Evolutionary conservation across 1,140 invertebrate species (phyloP).

Genomic region (Oryzaephilus surinamensis): DNA sequence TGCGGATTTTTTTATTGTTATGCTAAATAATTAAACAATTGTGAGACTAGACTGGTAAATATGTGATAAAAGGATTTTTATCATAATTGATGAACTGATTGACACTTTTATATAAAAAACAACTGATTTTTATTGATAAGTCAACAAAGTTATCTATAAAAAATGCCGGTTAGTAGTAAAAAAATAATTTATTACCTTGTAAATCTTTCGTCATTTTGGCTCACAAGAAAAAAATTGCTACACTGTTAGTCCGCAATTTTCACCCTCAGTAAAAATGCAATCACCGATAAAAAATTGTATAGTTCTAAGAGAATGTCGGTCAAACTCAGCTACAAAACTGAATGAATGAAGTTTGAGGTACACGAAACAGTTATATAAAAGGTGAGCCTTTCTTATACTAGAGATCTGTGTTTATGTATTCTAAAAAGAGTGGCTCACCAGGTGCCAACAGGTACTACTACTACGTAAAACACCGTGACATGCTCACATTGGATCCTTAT

Average conservation of each 20-base stretch:
- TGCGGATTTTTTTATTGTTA: too few relatives aligned
- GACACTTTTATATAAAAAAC: background rate
- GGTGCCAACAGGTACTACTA: too few relatives aligned
- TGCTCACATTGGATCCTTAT: too few relatives aligned
- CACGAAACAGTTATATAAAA: slow-evolving; percentile 7
- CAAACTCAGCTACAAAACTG: slow-evolving; percentile 9
- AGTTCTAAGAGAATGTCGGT: slow-evolving; percentile 10
- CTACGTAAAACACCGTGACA: too few relatives aligned
- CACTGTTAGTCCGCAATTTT: background rate
- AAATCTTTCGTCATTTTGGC: slow-evolving; percentile 6
- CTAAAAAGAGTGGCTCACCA: too few relatives aligned
- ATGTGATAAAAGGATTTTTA: background rate
- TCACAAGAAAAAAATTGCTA: background rate
- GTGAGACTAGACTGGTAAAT: background rate
- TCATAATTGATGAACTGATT: slow-evolving; percentile 1
- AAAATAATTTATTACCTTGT: slow-evolving; percentile 1
- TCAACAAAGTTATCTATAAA: background rate
- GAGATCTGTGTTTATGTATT: too few relatives aligned
- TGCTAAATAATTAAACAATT: background rate
- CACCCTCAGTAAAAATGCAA: slow-evolving; percentile 2
- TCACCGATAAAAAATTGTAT: slow-evolving; percentile 4
- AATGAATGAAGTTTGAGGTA: slow-evolving; percentile 6
- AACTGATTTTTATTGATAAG: background rate
- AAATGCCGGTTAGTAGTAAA: background rate
- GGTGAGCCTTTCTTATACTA: too few relatives aligned